phyloP scores from a whole-genome alignment of 2,888 invertebrate genomes.

The Drosophila fulvimacula region DNA sequence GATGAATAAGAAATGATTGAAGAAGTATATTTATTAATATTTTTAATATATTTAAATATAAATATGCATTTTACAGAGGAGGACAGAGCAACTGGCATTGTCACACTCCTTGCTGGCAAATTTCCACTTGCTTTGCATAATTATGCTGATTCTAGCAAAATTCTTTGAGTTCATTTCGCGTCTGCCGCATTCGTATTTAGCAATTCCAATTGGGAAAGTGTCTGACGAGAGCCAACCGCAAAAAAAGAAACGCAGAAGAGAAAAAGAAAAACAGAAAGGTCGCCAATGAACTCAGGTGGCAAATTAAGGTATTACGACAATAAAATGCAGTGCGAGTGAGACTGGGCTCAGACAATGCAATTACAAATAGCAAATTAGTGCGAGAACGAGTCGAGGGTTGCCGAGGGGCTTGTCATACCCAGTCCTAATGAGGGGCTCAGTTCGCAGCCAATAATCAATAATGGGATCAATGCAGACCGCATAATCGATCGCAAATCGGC shows the following conservation, averaged over 20 bases:
- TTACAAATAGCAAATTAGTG: slow-evolving; percentile 71
- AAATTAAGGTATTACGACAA: slow-evolving; percentile 75
- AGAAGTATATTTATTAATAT: too few species aligned
- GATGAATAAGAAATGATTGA: too few species aligned
- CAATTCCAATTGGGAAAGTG: slow-evolving; percentile 47
- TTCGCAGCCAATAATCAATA: slow-evolving; percentile 63
- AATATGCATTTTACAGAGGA: background rate
- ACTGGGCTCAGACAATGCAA: slow-evolving; percentile 65
- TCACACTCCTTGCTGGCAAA: background rate
- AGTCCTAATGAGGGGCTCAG: slow-evolving; percentile 54
- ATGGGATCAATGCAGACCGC: slow-evolving; percentile 70
- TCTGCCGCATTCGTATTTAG: slow-evolving; percentile 73
- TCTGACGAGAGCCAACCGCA: slow-evolving; percentile 23
- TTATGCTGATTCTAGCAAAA: slow-evolving; percentile 52
- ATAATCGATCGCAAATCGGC: slow-evolving; percentile 69
- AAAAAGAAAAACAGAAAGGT: slow-evolving; percentile 27
- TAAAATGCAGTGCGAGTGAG: slow-evolving; percentile 48
- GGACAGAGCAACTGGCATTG: background rate
- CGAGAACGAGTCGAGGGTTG: slow-evolving; percentile 5
- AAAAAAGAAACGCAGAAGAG: background rate
- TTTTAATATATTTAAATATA: too few species aligned
- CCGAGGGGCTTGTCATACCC: slow-evolving; percentile 3
- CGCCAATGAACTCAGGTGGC: slow-evolving; percentile 73
- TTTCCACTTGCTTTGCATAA: slow-evolving; percentile 18
- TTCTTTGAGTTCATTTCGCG: slow-evolving; percentile 75